Conservation (phyloP, 2,888 invertebrate genomes). For the Drosophila eohydei region DNA sequence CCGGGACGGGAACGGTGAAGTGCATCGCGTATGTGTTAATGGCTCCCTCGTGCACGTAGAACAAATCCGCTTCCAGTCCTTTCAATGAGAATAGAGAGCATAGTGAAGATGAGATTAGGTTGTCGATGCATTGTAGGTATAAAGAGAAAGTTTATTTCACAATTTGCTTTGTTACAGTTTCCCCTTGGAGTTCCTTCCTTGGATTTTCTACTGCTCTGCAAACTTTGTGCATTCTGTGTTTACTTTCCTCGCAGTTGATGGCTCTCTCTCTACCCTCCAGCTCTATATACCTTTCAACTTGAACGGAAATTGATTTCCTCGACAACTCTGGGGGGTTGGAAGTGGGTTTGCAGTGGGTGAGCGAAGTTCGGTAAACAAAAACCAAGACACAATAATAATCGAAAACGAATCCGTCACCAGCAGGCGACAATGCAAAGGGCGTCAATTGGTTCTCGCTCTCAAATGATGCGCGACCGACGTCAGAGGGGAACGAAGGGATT, state of each 20-base stretch:
- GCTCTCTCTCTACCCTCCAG: constrained; percentile 4
- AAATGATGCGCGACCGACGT: constrained; percentile 34
- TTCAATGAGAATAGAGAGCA: constrained; percentile 43
- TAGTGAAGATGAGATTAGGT: constrained; percentile 16
- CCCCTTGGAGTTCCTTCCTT: constrained; percentile 8
- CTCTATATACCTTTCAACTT: constrained; percentile 27
- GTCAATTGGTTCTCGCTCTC: constrained; percentile 42
- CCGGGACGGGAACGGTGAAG: constrained; percentile 92
- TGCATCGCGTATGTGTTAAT: constrained; percentile 94
- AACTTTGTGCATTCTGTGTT: constrained; percentile 68
- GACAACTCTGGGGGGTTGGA: constrained; percentile 6
- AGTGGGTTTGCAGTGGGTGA: constrained; percentile 8
- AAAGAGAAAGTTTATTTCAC: constrained; percentile 66
- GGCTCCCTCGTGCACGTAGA: constrained; percentile 93
- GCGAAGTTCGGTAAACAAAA: constrained; percentile 65
- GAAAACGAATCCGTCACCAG: constrained; percentile 73
- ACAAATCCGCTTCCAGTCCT: constrained; percentile 90
- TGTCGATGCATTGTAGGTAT: constrained; percentile 55
- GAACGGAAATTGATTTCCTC: constrained; percentile 74
- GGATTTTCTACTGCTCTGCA: constrained; percentile 45
- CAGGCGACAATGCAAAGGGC: constrained; percentile 57
- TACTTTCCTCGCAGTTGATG: constrained; percentile 52
- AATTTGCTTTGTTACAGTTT: constrained; percentile 63
- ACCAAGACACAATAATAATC: constrained; percentile 72
- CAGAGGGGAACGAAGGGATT: constrained; percentile 3